Evolutionary conservation across 1,140 invertebrate genomes (phyloP).

Genomic region (Camponotus floridanus): DNA sequence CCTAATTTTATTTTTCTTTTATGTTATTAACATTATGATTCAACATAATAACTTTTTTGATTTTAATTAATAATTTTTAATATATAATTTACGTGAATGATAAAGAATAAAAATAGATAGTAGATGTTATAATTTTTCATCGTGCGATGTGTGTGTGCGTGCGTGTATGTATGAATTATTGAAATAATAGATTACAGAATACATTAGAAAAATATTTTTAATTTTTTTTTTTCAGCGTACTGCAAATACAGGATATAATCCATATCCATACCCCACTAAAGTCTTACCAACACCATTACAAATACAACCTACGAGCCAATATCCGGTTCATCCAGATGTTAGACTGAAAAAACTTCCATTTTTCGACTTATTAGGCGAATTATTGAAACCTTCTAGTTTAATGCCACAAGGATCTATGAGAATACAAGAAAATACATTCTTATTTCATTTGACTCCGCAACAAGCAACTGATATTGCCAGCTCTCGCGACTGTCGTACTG

Average conservation of each 20-base stretch:
- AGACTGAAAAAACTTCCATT: slow-evolving; percentile 96
- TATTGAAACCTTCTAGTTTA: slow-evolving; percentile 96
- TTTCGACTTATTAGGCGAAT: slow-evolving; percentile 95
- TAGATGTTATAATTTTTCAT: too few relatives aligned
- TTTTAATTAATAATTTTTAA: too few relatives aligned
- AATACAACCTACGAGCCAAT: slow-evolving; percentile 83
- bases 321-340: slow-evolving; percentile 96
- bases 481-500: slow-evolving; percentile 91
- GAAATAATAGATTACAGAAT: too few relatives aligned
- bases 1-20: too few relatives aligned
- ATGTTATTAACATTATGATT: too few relatives aligned
- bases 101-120: too few relatives aligned
- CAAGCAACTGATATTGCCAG: slow-evolving; percentile 95
- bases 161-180: too few relatives aligned
- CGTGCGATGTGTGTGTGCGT: too few relatives aligned
- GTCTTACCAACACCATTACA: slow-evolving; percentile 79
- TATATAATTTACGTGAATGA: too few relatives aligned
- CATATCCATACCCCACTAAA: slow-evolving; percentile 81
- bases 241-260: slow-evolving; percentile 77
- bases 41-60: too few relatives aligned
- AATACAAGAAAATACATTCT: slow-evolving; percentile 94
- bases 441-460: slow-evolving; percentile 96
- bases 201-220: neutral
- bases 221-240: slow-evolving; percentile 73
- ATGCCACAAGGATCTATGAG: slow-evolving; percentile 91